These are phyloP conservation scores for Girardinichthys multiradiatus DNA, from an alignment of 2,113 vertebrate species.

Conservation along the genomic window DNA sequence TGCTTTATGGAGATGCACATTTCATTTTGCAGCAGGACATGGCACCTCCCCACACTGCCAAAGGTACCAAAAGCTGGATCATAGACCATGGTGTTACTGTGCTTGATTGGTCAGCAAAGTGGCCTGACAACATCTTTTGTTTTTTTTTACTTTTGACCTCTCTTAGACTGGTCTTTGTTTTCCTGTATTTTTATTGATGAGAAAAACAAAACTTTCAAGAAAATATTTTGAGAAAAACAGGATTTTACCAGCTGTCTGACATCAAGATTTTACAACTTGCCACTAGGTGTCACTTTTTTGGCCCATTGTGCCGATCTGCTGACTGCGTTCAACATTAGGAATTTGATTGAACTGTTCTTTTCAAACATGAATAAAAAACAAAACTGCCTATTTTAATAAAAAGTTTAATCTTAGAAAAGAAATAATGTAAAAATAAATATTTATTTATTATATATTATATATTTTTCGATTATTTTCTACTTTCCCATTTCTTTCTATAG, in stretches of 20 bases:
- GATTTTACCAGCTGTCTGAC: too few relatives aligned
- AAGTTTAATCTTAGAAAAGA: not conserved
- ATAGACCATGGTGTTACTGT: too few relatives aligned
- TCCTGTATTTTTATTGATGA: too few relatives aligned
- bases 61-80: too few relatives aligned
- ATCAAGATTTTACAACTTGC: not conserved
- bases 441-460: not conserved
- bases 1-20: too few relatives aligned
- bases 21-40: too few relatives aligned
- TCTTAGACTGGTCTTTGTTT: too few relatives aligned
- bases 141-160: too few relatives aligned
- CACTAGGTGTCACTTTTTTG: not conserved
- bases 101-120: too few relatives aligned
- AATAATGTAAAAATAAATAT: not conserved
- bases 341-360: not conserved
- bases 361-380: not conserved
- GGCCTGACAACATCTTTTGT: too few relatives aligned
- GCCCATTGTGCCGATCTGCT: not conserved
- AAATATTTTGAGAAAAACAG: not conserved
- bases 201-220: not conserved
- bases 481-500: not conserved
- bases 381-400: not conserved
- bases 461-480: not conserved
- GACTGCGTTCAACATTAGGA: too few relatives aligned
- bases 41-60: too few relatives aligned